Base-by-base conservation (phyloP, 1,140 invertebrate genomes). In the Asobara japonica region DNA sequence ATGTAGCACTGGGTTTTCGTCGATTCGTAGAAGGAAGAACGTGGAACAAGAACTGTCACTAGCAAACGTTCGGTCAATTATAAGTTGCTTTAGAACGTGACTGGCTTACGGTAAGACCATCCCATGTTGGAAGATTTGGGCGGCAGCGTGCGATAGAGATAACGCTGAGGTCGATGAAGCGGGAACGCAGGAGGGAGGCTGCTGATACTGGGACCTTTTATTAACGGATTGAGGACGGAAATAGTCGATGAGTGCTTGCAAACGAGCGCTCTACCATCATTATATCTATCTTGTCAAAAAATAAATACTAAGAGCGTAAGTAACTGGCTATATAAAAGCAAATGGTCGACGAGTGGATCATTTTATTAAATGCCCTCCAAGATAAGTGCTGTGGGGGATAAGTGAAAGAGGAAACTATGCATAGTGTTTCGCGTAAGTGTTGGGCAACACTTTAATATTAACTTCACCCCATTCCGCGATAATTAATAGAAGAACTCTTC, bases 51-150 rank as follows among this genome's bases (percentile, higher is more conserved):
- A 78, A 77, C 77, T 81, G 80, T 79, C 79, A 82, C 74, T 65
- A 69, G 74, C 80, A 83, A 83, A 80, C 79, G 75, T 81, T 81
- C 71, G 76, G 80, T 81, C 78, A 82, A 82, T 82, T 83, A 83
- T 83, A 83, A 83, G 76, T 82, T 82, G 77, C 75, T 79, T 76
- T 65, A 45, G 64, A 22, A 83, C 79, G 80, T 81, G 79, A 69
- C 38, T 62, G 7, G 77, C 45, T 65, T 82, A 73, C 71, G n/a
- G 13, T 60, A 16, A 18, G 36, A 61, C 29, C 38, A 33, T 30
- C 22, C 18, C n/a, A n/a, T n/a, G n/a, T n/a, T n/a, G n/a, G n/a
- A n/a, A n/a, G n/a, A 60, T 7, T 16, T 45, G 41, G n/a, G 41
- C 16, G 41, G 41, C 41, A 8, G 3, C 8, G 8, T 45, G 16